phyloP scores from a whole-genome alignment of 2,888 invertebrate genomes.

The Marasmarcha lunaedactyla region DNA sequence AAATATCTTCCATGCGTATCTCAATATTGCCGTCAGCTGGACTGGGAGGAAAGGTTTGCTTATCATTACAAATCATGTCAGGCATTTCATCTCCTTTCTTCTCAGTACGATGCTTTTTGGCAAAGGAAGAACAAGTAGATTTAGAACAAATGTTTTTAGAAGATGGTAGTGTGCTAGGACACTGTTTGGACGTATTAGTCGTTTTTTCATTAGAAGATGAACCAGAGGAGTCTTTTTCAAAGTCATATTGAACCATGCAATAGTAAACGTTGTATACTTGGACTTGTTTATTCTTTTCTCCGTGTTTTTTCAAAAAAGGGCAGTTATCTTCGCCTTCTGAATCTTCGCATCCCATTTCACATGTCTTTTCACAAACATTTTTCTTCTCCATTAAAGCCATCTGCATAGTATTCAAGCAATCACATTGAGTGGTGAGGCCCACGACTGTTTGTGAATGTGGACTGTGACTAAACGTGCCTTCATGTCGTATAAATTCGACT shows the following conservation, averaged over 20 bases:
- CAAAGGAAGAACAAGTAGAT: too few species aligned
- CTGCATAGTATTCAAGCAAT: constrained; percentile 45
- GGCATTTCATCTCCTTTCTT: not conserved
- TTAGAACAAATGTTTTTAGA: too few species aligned
- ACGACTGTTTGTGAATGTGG: constrained; percentile 21
- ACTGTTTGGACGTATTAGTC: not conserved
- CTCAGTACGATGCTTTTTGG: too few species aligned
- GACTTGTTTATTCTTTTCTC: constrained; percentile 9
- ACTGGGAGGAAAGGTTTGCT: constrained; percentile 24
- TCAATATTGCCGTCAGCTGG: constrained; percentile 52
- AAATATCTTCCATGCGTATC: constrained; percentile 37
- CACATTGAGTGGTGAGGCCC: constrained; percentile 54
- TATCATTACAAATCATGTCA: not conserved
- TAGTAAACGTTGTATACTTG: constrained; percentile 46
- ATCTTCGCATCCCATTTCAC: constrained; percentile 34
- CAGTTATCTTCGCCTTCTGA: constrained; percentile 29
- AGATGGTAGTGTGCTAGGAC: not conserved
- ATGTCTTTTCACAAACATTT: constrained; percentile 29
- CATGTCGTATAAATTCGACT: constrained; percentile 43
- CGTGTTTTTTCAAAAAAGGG: constrained; percentile 24
- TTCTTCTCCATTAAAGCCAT: constrained; percentile 27
- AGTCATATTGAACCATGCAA: constrained; percentile 49
- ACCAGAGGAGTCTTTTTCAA: constrained; percentile 21
- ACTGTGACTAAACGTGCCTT: constrained; percentile 36
- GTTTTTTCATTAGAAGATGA: constrained; percentile 9